Evolutionary conservation across 23 tunicate genomes (phyloP), one percentile per base, ranked within the genome.

Genomic region (Halocynthia aurantium): DNA sequence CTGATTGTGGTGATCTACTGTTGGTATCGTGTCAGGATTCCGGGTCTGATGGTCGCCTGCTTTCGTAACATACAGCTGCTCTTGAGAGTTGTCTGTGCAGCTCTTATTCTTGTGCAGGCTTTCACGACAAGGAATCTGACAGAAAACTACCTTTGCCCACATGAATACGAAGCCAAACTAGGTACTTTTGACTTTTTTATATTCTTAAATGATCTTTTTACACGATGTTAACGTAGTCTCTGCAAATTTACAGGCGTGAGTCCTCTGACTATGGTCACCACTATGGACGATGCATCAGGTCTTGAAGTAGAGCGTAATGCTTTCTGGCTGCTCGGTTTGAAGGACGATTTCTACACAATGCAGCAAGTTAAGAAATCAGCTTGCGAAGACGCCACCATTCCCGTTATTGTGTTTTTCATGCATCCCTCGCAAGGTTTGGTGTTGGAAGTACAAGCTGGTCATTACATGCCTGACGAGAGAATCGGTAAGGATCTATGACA

Each of bases 1-100:
- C 80, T 94, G 73, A 94, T 94, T 76, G 98, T 94, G 71, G 95
- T 94, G 64, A 94, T 94, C 84, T 94, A 94, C 84, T 94, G 98
- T 61, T 94, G 98, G 98, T 94, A 94, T 76, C 89, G 98, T 44
- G 90, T 84, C 21, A 79, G 93, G 22, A 94, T 94, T 22, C 98
- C 98, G 8, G 98, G 95, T 20, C 73, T 94, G 77, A 52, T 88
- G 87, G 95, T 84, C 50, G 98, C 98, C 50, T 88, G 95, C 78
- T 88, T 88, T 61, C 71, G 98, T 50, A 90, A 88, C 78, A 82
- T 94, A 2, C 98, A 94, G 63, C 75, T 94, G 17, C 52, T 94
- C 73, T 81, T 94, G 31, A 83, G 98, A 49, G 51, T 81, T 8
- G 90, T 84, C 7, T 88, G 95, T 57, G 98, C 82, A 44, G 85